These are phyloP conservation scores for Trachemys scripta DNA, from an alignment of 2,113 vertebrate species.

Conservation along the genomic window DNA sequence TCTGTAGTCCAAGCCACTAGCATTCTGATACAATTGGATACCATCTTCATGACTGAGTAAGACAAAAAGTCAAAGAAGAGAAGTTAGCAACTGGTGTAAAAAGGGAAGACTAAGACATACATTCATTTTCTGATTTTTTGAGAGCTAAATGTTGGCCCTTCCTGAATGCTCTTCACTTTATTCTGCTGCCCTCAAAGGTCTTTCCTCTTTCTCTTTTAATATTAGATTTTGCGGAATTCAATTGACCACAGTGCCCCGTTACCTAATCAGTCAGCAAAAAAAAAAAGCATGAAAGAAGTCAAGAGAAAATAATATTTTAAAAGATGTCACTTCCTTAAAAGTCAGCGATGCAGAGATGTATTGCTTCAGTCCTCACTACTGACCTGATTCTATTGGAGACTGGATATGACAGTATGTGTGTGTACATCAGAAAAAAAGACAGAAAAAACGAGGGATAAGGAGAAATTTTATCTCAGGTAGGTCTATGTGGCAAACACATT, in stretches of 20 bases:
- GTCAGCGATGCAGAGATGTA: conserved; percentile 73
- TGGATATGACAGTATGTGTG: conserved; percentile 15
- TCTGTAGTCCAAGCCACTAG: conserved; percentile 4
- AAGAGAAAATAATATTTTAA: conserved; percentile 74
- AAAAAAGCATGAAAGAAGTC: conserved; percentile 62
- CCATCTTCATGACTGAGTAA: not conserved
- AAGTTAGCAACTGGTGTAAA: conserved; percentile 8
- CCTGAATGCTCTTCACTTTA: conserved; percentile 59
- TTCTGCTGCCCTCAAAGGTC: conserved; percentile 63
- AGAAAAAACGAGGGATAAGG: conserved; percentile 18
- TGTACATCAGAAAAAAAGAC: conserved; percentile 15
- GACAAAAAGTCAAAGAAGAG: conserved; percentile 8
- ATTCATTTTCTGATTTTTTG: conserved; percentile 44
- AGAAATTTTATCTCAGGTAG: conserved; percentile 15
- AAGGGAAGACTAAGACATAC: conserved; percentile 62
- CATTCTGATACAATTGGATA: conserved; percentile 19
- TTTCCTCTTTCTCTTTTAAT: conserved; percentile 70
- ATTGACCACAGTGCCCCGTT: conserved; percentile 63
- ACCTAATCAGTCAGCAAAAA: conserved; percentile 68
- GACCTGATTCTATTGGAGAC: conserved; percentile 49
- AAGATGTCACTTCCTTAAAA: conserved; percentile 73
- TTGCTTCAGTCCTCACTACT: conserved; percentile 69
- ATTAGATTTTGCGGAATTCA: conserved; percentile 73
- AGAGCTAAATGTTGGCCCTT: conserved; percentile 45
- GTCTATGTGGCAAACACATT: conserved; percentile 21